These are phyloP conservation scores for Penaeus monodon DNA, from an alignment of 2,888 invertebrate species.

Conservation along the genomic window DNA sequence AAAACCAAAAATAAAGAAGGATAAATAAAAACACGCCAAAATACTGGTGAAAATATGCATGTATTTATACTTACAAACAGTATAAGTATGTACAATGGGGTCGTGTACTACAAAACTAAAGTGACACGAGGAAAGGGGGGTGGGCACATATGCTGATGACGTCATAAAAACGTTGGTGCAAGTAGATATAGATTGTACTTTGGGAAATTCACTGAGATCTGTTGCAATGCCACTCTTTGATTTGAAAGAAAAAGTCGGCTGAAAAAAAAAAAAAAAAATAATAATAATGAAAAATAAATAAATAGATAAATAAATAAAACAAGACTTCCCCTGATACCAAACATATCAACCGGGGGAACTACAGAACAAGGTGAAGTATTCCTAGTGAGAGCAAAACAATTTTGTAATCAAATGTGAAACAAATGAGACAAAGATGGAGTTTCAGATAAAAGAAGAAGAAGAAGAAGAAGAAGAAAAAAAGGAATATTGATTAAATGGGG, in stretches of 20 bases:
- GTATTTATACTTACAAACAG: slow-evolving; percentile 56
- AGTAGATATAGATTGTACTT: slow-evolving; percentile 44
- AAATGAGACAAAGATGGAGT: no score
- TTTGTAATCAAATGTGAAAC: no score
- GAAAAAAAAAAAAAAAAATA: no score
- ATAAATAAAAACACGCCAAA: not conserved
- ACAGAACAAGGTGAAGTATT: no score
- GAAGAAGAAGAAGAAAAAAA: no score
- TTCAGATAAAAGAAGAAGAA: no score
- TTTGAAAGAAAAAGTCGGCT: slow-evolving; percentile 22
- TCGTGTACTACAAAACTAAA: slow-evolving; percentile 38
- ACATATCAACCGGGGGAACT: no score
- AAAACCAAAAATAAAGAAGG: not conserved
- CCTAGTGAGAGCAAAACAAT: no score
- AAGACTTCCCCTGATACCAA: no score
- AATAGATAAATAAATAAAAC: no score
- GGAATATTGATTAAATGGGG: no score
- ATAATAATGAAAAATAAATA: no score
- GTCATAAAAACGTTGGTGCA: slow-evolving; percentile 36
- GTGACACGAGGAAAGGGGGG: slow-evolving; percentile 20
- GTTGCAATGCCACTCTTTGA: slow-evolving; percentile 58
- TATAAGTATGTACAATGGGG: slow-evolving; percentile 49
- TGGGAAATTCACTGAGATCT: slow-evolving; percentile 53
- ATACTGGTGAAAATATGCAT: slow-evolving; percentile 55
- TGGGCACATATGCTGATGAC: slow-evolving; percentile 17